Percentiles rank a stretch among this genome's conserved stretches.
Conservation (phyloP, 2,113 vertebrate species). For the Mustelus asterias region DNA sequence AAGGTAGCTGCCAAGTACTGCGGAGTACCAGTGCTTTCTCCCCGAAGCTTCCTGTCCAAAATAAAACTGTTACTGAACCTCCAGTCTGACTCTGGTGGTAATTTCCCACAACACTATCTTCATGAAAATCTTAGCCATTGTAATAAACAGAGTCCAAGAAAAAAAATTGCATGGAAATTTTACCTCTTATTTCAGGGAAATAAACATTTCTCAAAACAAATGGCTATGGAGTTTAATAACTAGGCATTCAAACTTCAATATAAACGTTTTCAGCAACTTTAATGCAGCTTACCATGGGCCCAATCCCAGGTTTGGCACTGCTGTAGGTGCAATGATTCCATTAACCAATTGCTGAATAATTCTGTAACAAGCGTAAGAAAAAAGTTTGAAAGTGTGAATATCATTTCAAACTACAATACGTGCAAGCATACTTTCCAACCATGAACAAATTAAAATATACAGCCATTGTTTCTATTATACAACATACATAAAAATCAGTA, state of each 20-base stretch:
- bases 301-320: conserved; percentile 85
- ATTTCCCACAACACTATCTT: no score
- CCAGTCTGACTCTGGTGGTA: no score
- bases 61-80: no score
- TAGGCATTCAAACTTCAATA: neutral
- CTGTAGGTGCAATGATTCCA: conserved; percentile 86
- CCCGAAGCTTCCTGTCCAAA: no score
- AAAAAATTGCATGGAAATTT: neutral
- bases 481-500: neutral
- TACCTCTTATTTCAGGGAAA: neutral
- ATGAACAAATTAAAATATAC: neutral
- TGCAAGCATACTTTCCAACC: neutral
- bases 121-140: neutral
- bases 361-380: conserved; percentile 53
- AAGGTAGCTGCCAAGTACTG: no score
- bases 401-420: neutral
- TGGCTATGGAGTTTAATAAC: neutral
- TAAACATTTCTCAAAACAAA: neutral
- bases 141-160: neutral
- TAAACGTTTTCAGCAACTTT: neutral
- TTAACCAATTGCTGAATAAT: conserved; percentile 94
- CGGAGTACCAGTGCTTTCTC: no score
- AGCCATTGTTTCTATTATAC: neutral
- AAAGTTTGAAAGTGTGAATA: neutral
- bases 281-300: conserved; percentile 81